These are phyloP conservation scores for Quadroppia sp. DNA, from an alignment of 2,888 invertebrate genomes.

Conservation along the genomic window DNA sequence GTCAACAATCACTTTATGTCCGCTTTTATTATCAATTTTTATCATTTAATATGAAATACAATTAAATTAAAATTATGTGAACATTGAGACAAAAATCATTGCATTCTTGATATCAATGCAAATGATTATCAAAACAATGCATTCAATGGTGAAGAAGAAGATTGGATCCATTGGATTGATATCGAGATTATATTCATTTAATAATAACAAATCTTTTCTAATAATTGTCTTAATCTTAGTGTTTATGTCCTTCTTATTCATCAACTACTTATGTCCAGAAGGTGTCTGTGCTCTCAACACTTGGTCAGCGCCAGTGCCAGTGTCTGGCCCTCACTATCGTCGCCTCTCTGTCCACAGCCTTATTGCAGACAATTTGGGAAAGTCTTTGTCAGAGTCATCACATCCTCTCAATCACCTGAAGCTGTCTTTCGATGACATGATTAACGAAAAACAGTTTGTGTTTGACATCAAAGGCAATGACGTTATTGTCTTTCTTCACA, in stretches of 20 bases:
- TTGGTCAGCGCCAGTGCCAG: constrained; percentile 44
- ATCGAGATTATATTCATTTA: not conserved
- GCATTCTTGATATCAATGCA: not conserved
- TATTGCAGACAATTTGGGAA: constrained; percentile 46
- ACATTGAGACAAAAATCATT: no score
- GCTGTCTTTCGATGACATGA: constrained; percentile 41
- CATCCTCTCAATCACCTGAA: constrained; percentile 41
- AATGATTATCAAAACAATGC: not conserved
- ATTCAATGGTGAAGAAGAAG: not conserved
- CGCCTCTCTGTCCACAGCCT: constrained; percentile 43
- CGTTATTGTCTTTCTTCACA: constrained; percentile 96
- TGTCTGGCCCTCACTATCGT: constrained; percentile 21
- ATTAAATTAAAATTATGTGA: no score
- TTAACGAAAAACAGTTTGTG: constrained; percentile 45
- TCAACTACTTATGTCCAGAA: constrained; percentile 47
- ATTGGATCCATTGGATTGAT: not conserved
- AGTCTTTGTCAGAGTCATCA: constrained; percentile 45
- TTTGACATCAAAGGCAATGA: constrained; percentile 65
- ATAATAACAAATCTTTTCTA: constrained; percentile 24
- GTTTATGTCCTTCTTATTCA: constrained; percentile 36
- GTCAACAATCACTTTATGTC: not conserved
- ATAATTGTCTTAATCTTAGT: constrained; percentile 21
- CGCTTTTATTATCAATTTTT: no score
- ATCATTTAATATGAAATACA: not conserved
- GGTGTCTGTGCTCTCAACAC: constrained; percentile 45